Percentiles rank a stretch among this genome's conserved stretches.
Evolutionary conservation across 2,888 invertebrate genomes (phyloP).

Genomic region (Sylvicola fuscatus): DNA sequence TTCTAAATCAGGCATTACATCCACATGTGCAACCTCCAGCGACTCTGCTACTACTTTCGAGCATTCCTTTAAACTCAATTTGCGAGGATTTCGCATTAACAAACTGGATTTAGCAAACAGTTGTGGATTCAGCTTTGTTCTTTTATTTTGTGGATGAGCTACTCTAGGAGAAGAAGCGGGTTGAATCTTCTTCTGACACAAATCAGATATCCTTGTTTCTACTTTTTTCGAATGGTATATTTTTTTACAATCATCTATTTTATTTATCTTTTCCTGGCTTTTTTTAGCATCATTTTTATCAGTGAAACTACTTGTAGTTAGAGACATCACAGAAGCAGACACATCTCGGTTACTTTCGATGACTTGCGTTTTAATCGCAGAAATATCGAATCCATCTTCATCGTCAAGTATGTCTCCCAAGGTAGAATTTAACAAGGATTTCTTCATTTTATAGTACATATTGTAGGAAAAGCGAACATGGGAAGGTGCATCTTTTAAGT

Average conservation of each 20-base stretch:
- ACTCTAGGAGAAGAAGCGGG: no score
- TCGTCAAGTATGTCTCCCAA: conserved; percentile 31
- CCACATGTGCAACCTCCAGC: conserved; percentile 8
- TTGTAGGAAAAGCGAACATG: conserved; percentile 61
- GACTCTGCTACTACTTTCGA: conserved; percentile 12
- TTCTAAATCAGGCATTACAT: conserved; percentile 21
- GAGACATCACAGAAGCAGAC: no score
- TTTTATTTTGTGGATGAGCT: background rate
- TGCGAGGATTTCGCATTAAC: background rate
- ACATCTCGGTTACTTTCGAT: no score
- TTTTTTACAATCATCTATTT: background rate
- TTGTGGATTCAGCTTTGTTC: background rate
- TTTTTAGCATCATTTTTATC: background rate
- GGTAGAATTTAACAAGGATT: conserved; percentile 48
- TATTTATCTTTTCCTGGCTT: background rate
- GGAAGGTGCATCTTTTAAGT: conserved; percentile 54
- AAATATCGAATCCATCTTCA: conserved; percentile 16
- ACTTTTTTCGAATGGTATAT: background rate
- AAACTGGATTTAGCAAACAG: background rate
- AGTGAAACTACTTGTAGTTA: background rate
- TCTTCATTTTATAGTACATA: conserved; percentile 62
- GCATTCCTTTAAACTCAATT: conserved; percentile 11
- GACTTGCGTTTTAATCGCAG: conserved; percentile 8
- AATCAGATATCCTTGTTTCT: background rate
- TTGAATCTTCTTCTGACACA: no score